These are phyloP conservation scores for Scatophagus argus DNA, from an alignment of 2,113 vertebrate species.

Conservation along the genomic window DNA sequence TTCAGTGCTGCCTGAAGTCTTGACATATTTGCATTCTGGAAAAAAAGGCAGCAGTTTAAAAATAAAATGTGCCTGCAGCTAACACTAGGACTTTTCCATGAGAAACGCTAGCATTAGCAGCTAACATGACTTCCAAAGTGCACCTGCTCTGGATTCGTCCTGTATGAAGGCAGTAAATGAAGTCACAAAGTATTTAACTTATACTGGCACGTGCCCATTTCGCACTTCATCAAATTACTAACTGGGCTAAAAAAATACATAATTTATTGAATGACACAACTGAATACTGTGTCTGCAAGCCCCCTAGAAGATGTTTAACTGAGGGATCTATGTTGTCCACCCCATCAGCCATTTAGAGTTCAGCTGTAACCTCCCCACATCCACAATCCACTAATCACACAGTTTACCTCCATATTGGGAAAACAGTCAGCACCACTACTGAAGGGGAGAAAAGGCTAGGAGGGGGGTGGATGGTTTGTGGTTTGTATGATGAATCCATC, in stretches of 20 bases:
- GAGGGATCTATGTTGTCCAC: background rate
- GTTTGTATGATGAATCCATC: conserved; percentile 51
- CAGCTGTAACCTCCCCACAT: background rate
- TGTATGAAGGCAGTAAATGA: background rate
- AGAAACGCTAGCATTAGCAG: too few species aligned
- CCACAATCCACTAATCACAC: conserved; percentile 19
- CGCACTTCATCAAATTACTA: too few species aligned
- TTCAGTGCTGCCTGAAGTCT: too few species aligned
- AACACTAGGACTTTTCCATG: too few species aligned
- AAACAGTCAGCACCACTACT: background rate
- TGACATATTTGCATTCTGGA: too few species aligned
- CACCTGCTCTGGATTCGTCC: background rate
- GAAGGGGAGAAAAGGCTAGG: background rate
- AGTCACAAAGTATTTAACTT: background rate
- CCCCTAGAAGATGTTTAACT: background rate
- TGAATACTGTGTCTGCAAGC: too few species aligned
- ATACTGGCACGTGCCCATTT: too few species aligned
- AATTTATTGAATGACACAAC: too few species aligned
- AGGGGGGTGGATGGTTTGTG: background rate
- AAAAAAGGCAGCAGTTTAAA: too few species aligned
- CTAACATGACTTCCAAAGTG: too few species aligned
- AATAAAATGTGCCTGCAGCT: too few species aligned
- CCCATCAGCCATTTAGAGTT: background rate
- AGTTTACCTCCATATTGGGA: background rate
- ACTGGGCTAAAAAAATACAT: too few species aligned